Percentiles rank a stretch among this genome's conserved stretches.
These are phyloP conservation scores for Acleris cristana DNA, from an alignment of 2,888 invertebrate species.

Conservation along the genomic window DNA sequence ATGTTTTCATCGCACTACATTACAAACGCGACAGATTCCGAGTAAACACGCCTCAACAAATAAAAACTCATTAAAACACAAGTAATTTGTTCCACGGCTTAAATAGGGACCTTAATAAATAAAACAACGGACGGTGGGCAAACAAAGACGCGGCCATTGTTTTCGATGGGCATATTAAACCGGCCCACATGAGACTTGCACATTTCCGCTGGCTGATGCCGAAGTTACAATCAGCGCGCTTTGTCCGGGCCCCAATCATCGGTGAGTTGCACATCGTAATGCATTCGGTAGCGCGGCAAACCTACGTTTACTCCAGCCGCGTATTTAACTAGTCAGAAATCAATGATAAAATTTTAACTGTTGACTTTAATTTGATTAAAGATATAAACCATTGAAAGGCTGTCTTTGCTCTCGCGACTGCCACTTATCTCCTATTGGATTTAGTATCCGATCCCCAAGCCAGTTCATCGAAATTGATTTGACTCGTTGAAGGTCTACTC, in stretches of 20 bases:
- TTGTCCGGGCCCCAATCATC: constrained; percentile 31
- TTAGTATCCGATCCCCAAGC: too few relatives aligned
- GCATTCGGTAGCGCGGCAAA: neutral
- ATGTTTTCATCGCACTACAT: too few relatives aligned
- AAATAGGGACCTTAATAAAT: constrained; percentile 35
- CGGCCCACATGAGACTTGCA: constrained; percentile 30
- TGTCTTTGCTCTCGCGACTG: too few relatives aligned
- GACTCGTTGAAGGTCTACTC: too few relatives aligned
- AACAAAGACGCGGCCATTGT: constrained; percentile 33
- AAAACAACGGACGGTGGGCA: constrained; percentile 32
- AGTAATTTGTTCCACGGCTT: constrained; percentile 34
- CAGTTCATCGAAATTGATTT: too few relatives aligned
- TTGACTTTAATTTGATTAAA: too few relatives aligned
- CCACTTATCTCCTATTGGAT: too few relatives aligned
- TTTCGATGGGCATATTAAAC: constrained; percentile 37
- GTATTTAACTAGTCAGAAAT: neutral
- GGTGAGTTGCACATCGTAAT: constrained; percentile 29
- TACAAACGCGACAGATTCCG: neutral
- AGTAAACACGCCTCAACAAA: constrained; percentile 35
- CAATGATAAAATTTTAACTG: too few relatives aligned
- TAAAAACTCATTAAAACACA: constrained; percentile 37
- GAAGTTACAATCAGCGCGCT: constrained; percentile 36
- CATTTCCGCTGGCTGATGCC: constrained; percentile 24
- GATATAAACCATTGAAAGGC: too few relatives aligned
- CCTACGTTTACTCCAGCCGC: neutral